Evolutionary conservation across 2,113 vertebrate species (phyloP), one percentile per base, ranked within the genome.

Genomic region (Merops nubicus): DNA sequence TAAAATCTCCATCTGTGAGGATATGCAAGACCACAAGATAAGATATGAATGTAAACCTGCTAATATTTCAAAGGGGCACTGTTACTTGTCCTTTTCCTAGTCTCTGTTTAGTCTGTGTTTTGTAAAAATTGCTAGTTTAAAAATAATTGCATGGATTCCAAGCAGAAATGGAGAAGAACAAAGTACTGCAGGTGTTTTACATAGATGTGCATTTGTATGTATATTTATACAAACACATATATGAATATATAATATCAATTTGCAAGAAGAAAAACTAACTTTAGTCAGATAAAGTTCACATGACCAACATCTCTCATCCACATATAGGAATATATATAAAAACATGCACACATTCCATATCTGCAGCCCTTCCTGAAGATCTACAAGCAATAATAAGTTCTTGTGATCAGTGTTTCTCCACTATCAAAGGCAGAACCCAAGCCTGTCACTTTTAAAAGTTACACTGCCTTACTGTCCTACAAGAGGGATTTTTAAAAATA

Each of bases 221-320:
- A 11, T 74, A 26, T 73, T 68, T 70, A 42, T 50, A 9, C 78
- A 34, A 72, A 19, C 79, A 19, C 87, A 62, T 93, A 33, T 87
- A 50, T 54, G 50, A 74, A 75, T 69, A 33, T 5, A 33, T 62
- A 40, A 72, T 79, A 72, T 9, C 8, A 15, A 4, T 59, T 89
- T 85, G 62, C 60, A 94, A 85, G 65, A 92, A 84, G 76, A 85
- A 92, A 92, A 84, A 59, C 54, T n/a, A 76, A 34, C 34, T 78
- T 68, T 81, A 15, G 15, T 43, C n/a, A 47, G 60, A 22, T 88
- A 26, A 75, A 56, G 26, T 77, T 94, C 72, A 60, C 51, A 29
- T 74, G 72, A 69, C 47, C 33, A 43, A 16, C 19, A 25, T 67
- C 38, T 88, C 16, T 8, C 40, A 40, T 48, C 38, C 36, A 67